A percentile compares a stretch with the other conserved stretches of the same genome.
phyloP scores from a whole-genome alignment of 2,113 vertebrate species.

The Istiophorus platypterus region DNA sequence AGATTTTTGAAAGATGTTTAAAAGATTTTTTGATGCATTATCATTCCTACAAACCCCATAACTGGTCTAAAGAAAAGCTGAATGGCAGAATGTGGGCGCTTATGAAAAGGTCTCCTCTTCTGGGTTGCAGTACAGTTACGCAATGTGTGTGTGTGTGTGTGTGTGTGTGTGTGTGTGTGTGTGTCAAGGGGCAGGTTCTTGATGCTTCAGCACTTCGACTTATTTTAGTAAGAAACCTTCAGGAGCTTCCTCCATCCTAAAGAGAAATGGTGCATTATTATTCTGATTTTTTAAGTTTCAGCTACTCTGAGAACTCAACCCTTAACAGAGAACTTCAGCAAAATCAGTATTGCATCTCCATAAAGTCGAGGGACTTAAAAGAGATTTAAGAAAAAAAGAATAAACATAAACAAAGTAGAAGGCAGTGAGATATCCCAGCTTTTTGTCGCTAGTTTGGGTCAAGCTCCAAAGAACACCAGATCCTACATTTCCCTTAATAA shows the following conservation, averaged over 20 bases:
- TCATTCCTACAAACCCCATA: constrained; percentile 18
- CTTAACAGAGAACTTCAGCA: no score
- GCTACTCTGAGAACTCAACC: background rate
- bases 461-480: no score
- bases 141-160: constrained; percentile 19
- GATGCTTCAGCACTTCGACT: constrained; percentile 13
- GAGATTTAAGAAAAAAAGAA: no score
- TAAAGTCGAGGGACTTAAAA: no score
- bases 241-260: background rate
- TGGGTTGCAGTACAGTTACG: constrained; percentile 40
- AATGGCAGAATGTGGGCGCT: constrained; percentile 45
- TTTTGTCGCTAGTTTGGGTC: no score
- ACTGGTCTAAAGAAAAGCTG: constrained; percentile 17
- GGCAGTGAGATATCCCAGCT: no score
- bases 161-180: constrained; percentile 21
- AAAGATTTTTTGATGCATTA: constrained; percentile 4
- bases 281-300: no score
- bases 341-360: no score
- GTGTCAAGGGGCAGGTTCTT: constrained; percentile 35
- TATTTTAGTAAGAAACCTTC: constrained; percentile 17
- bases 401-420: no score
- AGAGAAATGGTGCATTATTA: background rate
- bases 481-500: no score
- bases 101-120: constrained; percentile 32
- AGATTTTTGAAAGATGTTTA: no score